These are phyloP conservation scores for Premnoplex brunnescens DNA, from an alignment of 2,797 vertebrate species.

Conservation along the genomic window DNA sequence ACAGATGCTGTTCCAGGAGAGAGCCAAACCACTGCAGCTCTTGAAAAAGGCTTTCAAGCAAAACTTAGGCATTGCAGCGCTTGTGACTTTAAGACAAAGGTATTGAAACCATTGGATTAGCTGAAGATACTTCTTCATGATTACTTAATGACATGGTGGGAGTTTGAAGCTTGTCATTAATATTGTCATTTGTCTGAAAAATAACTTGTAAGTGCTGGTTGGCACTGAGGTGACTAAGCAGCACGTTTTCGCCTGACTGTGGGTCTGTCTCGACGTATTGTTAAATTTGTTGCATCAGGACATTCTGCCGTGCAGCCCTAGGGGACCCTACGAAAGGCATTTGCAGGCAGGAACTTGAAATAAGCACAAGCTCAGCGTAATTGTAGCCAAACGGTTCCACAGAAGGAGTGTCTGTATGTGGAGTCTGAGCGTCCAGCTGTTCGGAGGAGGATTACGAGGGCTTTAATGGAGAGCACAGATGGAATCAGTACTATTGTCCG, in stretches of 20 bases:
- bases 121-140: slow-evolving; percentile 22
- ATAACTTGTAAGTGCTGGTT: slow-evolving; percentile 8
- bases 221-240: slow-evolving; percentile 11
- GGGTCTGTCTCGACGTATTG: not conserved
- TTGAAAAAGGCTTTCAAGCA: not conserved
- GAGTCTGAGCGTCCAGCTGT: slow-evolving; percentile 76
- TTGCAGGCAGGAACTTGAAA: slow-evolving; percentile 28
- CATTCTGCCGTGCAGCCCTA: not conserved
- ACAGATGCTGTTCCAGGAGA: not conserved
- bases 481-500: slow-evolving; percentile 73
- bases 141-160: slow-evolving; percentile 23
- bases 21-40: not conserved
- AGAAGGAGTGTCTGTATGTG: slow-evolving; percentile 48
- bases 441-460: slow-evolving; percentile 77
- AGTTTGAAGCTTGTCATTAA: slow-evolving; percentile 30
- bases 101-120: slow-evolving; percentile 30
- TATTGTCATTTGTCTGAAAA: slow-evolving; percentile 28
- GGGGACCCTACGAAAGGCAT: slow-evolving; percentile 32
- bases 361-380: slow-evolving; percentile 43
- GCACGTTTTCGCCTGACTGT: not conserved
- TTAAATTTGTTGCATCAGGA: slow-evolving; percentile 19
- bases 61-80: not conserved
- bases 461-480: slow-evolving; percentile 81
- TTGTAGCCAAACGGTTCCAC: slow-evolving; percentile 46
- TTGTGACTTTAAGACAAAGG: not conserved